Base-by-base conservation (phyloP, 2,888 invertebrate species). In the Scaptomyza tumidula region DNA sequence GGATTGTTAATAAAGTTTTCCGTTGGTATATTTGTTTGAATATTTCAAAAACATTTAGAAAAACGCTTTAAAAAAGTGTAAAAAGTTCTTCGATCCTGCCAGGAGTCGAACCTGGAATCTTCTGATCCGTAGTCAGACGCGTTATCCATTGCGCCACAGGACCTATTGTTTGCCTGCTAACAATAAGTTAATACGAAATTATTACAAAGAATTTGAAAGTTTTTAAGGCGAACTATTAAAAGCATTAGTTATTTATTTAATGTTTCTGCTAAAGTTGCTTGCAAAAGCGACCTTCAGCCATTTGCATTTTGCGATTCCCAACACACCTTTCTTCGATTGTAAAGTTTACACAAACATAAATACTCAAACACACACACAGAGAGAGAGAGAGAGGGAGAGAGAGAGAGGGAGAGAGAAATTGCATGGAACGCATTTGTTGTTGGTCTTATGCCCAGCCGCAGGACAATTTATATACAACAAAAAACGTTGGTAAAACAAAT, bases 111-210 rank as follows among this genome's bases (percentile, higher is more conserved):
- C 92, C 92, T 92, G 92, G 92, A 92, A 91, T 92, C 92, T 91
- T 92, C 92, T 92, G 92, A 92, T 92, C 92, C 92, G 91, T 91
- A 92, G 92, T 92, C 92, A 91, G 92, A 92, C 92, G 92, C 92
- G 92, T 92, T 92, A 92, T 92, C 92, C 92, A 92, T 92, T 92
- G 92, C 92, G 91, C 92, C 92, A 92, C 91, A 92, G 91, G 92
- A 91, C 92, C 91, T 35, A 29, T 10, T 13, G n/a, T 3, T 6
- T 2, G 24, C 0, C 13, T 0, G 1, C 0, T 3, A 7, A 45
- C 44, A 27, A 45, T 13, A 24, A 27, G 6, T 27, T 13, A 27
- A 45, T 45, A 45, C 13, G 5, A 44, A 24, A 44, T 13, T 6
- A 13, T 44, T 10, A 43, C 6, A 43, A 19, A 19, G 13, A n/a